Conservation (phyloP, 2,888 invertebrate genomes). For the Limnephilus lunatus region DNA sequence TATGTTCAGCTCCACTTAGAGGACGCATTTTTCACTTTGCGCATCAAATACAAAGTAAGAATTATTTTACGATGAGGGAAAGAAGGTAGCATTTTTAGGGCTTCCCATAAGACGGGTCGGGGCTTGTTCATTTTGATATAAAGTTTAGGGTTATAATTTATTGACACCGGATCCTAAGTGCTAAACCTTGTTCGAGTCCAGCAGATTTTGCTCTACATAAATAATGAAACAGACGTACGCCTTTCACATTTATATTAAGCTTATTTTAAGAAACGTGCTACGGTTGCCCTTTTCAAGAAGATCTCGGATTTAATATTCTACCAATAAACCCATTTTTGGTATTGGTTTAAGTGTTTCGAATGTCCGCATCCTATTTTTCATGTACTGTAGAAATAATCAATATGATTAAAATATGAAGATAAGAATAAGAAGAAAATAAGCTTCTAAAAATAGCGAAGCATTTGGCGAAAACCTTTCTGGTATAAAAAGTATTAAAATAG, state of each 20-base stretch:
- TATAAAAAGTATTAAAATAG: too few species aligned
- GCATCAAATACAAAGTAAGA: slow-evolving; percentile 51
- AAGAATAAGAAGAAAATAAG: too few species aligned
- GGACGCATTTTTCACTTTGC: slow-evolving; percentile 35
- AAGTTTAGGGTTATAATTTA: slow-evolving; percentile 64
- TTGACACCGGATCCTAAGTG: slow-evolving; percentile 64
- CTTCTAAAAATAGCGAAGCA: too few species aligned
- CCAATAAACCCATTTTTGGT: background rate
- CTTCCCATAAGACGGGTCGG: slow-evolving; percentile 52
- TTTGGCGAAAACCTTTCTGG: too few species aligned
- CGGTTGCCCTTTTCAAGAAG: background rate
- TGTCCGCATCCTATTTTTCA: background rate
- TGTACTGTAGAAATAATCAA: background rate
- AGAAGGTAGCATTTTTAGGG: slow-evolving; percentile 29
- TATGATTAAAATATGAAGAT: background rate
- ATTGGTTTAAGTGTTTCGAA: background rate
- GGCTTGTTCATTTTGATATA: slow-evolving; percentile 61
- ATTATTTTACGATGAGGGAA: slow-evolving; percentile 42
- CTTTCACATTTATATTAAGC: slow-evolving; percentile 46
- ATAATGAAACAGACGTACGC: slow-evolving; percentile 58
- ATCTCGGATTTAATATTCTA: background rate
- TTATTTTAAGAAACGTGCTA: slow-evolving; percentile 41
- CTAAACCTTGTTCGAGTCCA: slow-evolving; percentile 62
- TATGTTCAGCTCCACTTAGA: slow-evolving; percentile 20
- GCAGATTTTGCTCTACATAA: slow-evolving; percentile 59